Base-by-base conservation (phyloP, 2,113 vertebrate species). In the Festucalex cinctus region DNA sequence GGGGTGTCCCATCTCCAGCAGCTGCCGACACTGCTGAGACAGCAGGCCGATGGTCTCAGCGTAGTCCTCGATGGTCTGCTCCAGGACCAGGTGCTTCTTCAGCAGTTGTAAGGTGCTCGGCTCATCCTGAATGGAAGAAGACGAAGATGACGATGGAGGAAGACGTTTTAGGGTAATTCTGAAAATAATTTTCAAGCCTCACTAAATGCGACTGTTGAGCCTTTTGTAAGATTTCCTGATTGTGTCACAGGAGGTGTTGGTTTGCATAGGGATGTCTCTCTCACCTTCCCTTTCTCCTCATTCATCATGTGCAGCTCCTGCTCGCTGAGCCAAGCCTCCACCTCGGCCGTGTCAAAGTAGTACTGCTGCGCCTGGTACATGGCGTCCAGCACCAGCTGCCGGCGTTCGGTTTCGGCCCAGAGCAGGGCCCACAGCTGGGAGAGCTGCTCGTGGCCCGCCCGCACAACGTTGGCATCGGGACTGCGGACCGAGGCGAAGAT, bases 291-390 rank as follows among this genome's bases (percentile, higher is more conserved):
- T 85, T 94, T 97, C 86, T 98, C 95, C 75, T 97, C 94, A 32
- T 91, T 95, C 96, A 97, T 95, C 94, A 97, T 91, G 71, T 97
- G 93, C 76, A 98, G 91, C 85, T 98, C 96, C 69, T 98, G 96
- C 79, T 98, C 95, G 1, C 95, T 94, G 62, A 98, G 90, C 96
- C 96, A 97, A 36, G 95, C 88, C 85, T 98, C 95, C 83, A 96
- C 95, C 82, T 98, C 95, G 0, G 92, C 92, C 19, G 93, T 92
- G 51, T 97, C 96, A 0, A 95, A 95, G 91, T 94, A 96, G 81
- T 95, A 97, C 82, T 97, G 95, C 80, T 98, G 93, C 66, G 94
- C 93, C 75, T 95, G 96, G 90, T 94, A 96, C 92, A 95, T 94
- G 79, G 93, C 93, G 0, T 95, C 94, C 82, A 97, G 86, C 0